Evolutionary conservation across 2,888 invertebrate genomes (phyloP), one percentile per base, ranked within the genome.

Genomic region (Chaetogeoica ovagalla): DNA sequence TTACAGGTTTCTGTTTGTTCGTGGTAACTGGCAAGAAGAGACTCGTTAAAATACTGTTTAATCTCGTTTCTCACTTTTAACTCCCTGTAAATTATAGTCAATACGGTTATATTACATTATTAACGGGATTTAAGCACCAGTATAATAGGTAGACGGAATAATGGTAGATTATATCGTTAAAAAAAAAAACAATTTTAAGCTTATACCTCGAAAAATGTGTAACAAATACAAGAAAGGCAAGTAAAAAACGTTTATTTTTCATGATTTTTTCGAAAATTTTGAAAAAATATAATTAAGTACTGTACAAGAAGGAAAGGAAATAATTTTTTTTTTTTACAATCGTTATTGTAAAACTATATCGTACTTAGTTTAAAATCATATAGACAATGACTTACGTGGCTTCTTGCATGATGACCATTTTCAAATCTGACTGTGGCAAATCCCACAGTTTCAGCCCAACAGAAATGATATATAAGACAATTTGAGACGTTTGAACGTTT

Each of bases 371-470:
- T 60, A 23, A 23, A 23, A 23, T 60, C 23, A 13, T 30, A 1
- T 57, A 65, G 21, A 66, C 23, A 9, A 43, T 11, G 19, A 75
- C 37, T 71, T 62, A 83, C 82, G 83, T 83, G 39, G 82, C 75
- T 82, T 83, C 82, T 74, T 82, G 82, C 73, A 83, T 74, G n/a
- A 83, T 17, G 13, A 83, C 59, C 23, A 83, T 81, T 63, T 73
- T 83, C 62, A 70, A 52, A 23, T 81, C 81, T n/a, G 81, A 79
- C n/a, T 48, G 73, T 15, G 82, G 82, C 19, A 83, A 65, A 69
- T 83, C 82, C 83, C 83, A 82, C 11, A 82, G 55, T 72, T 83
- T 82, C 30, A 83, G 60, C 0, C 83, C 83, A 15, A 82, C 82
- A 17, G 76, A 66, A 17, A 77, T 76, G 15, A 83, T 60, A 52